Evolutionary conservation across 2,113 vertebrate genomes (phyloP).

Genomic region (Calyptomena viridis): DNA sequence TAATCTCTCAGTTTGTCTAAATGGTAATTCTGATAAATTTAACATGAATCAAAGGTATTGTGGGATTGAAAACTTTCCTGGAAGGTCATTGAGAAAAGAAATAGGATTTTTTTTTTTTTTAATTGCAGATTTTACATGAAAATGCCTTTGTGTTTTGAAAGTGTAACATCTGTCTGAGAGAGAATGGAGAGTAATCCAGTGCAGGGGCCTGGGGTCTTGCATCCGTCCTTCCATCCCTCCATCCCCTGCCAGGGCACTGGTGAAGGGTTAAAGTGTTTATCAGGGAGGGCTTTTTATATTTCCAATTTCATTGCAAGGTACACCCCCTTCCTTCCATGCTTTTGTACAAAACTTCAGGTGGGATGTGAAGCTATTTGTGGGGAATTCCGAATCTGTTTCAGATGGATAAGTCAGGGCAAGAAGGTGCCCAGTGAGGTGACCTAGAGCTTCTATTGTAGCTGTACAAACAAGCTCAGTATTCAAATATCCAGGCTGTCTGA

Average conservation of each 20-base stretch:
- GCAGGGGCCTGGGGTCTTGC: background rate
- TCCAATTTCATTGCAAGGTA: background rate
- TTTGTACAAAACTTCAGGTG: background rate
- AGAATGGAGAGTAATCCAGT: fast-evolving
- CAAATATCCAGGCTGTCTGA: background rate
- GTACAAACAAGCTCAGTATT: background rate
- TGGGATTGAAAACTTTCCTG: background rate
- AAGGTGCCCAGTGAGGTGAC: background rate
- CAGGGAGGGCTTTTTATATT: background rate
- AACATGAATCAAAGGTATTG: background rate
- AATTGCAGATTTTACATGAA: background rate
- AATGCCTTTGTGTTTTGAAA: background rate
- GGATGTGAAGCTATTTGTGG: background rate
- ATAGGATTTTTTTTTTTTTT: background rate
- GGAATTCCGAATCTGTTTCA: background rate
- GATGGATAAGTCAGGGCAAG: background rate
- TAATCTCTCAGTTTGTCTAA: background rate
- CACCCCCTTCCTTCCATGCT: background rate
- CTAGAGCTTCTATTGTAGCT: background rate
- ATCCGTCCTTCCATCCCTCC: background rate
- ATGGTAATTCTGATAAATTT: background rate
- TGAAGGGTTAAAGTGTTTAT: background rate
- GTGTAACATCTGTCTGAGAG: too few relatives aligned
- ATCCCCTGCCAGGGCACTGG: background rate
- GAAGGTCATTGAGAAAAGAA: background rate